Evolutionary conservation across 2,113 vertebrate genomes (phyloP).

Genomic region (Limanda limanda): DNA sequence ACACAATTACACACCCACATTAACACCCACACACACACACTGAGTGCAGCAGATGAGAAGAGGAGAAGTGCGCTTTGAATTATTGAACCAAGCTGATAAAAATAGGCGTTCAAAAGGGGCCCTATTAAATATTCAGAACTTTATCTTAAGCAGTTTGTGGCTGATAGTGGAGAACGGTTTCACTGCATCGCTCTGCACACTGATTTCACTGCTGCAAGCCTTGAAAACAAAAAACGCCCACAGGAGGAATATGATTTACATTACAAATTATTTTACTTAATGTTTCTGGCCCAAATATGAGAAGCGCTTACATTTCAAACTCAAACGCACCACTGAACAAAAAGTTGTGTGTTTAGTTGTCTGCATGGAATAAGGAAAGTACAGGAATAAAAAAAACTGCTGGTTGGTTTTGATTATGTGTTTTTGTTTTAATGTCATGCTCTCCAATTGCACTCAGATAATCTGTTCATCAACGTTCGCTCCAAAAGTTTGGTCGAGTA

Average conservation of each 20-base stretch:
- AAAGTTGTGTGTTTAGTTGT: not conserved
- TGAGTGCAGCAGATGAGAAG: slow-evolving; percentile 43
- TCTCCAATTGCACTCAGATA: too few relatives aligned
- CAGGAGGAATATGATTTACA: slow-evolving; percentile 26
- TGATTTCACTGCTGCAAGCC: slow-evolving; percentile 4
- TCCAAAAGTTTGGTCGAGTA: too few relatives aligned
- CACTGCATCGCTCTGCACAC: slow-evolving; percentile 15
- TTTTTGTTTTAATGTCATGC: too few relatives aligned
- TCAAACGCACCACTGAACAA: not conserved
- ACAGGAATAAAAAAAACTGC: slow-evolving; percentile 1
- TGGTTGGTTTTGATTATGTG: too few relatives aligned
- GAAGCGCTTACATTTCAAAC: slow-evolving; percentile 1
- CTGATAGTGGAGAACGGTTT: slow-evolving; percentile 41
- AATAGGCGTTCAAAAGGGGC: slow-evolving; percentile 76
- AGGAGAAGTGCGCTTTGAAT: slow-evolving; percentile 71
- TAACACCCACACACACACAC: slow-evolving; percentile 8
- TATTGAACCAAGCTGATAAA: slow-evolving; percentile 79
- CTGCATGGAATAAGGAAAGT: not conserved
- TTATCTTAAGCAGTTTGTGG: slow-evolving; percentile 65
- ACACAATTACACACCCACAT: not conserved
- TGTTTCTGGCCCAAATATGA: not conserved
- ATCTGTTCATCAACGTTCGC: too few relatives aligned
- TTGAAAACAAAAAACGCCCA: slow-evolving; percentile 11
- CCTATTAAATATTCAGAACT: slow-evolving; percentile 75
- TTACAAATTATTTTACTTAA: slow-evolving; percentile 26